Base-by-base conservation (phyloP, 2,888 invertebrate species). In the Deilephila elpenor region DNA sequence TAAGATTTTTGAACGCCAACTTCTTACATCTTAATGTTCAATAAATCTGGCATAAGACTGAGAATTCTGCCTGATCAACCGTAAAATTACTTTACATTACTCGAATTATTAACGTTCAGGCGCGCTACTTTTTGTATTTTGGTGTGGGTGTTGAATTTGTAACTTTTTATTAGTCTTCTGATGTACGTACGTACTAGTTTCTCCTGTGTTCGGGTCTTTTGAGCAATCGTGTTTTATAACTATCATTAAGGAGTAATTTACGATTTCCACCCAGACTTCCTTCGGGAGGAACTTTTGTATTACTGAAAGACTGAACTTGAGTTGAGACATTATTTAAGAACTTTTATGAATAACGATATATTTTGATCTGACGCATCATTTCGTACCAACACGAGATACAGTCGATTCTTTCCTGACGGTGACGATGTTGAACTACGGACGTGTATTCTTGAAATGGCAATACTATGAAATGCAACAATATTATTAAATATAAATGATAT, bases 291-390 rank as follows among this genome's bases (percentile, higher is more conserved):
- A 82, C 80, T 78, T 82, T 79, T 83, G 74, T 74, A 72, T 74
- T 82, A 86, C 82, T 82, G 84, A 85, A 87, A 87, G 87, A 87
- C 87, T 87, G 87, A 87, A 80, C 77, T 84, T 78, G 82, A 70
- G 72, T 74, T 74, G 74, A 74, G 71, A 62, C 61, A 72, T 72
- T 67, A 70, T 61, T 74, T 72, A 60, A 70, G 60, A 60, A 53
- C 60, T 56, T 32, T 74, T 72, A 70, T 72, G 53, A 73, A 67
- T 73, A 73, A 73, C 56, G 59, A 59, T 59, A 67, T 62, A 73
- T 62, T 72, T 73, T 73, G 37, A 67, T 37, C 37, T n/a, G 19
- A 67, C 59, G 67, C 72, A 56, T 59, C 59, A 56, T 73, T 72
- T 73, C 37, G 56, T 64, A 67, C 53, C 37, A 67, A 64, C 37